Percentiles rank a stretch among this genome's conserved stretches.
Evolutionary conservation across 2,888 invertebrate genomes (phyloP).

Genomic region (Melanostoma scalare): DNA sequence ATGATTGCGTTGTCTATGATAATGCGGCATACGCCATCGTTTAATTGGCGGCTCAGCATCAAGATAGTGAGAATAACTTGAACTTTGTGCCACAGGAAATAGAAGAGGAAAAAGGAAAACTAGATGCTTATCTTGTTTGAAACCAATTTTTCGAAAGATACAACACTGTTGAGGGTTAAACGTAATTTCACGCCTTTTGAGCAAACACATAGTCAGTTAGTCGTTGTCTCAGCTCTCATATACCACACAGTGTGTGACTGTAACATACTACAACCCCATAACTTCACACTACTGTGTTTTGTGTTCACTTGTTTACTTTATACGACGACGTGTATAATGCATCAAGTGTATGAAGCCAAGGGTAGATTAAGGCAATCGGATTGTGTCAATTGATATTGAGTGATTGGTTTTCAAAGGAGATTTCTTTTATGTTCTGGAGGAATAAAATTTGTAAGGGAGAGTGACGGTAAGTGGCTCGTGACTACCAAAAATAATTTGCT

Average conservation of each 20-base stretch:
- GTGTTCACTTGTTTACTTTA: constrained; percentile 22
- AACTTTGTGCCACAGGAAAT: constrained; percentile 36
- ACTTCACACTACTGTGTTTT: constrained; percentile 5
- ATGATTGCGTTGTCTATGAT: constrained; percentile 28
- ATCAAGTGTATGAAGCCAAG: constrained; percentile 66
- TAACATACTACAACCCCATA: constrained; percentile 33
- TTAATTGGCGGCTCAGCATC: constrained; percentile 69
- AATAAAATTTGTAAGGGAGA: background rate
- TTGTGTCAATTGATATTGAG: constrained; percentile 72
- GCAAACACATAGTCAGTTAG: constrained; percentile 63
- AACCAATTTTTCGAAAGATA: constrained; percentile 56
- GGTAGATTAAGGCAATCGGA: constrained; percentile 71
- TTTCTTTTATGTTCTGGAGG: constrained; percentile 3
- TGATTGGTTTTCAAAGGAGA: constrained; percentile 52
- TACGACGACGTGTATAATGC: constrained; percentile 26
- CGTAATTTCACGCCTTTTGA: constrained; percentile 80
- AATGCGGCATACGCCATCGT: constrained; percentile 62
- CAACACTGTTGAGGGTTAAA: constrained; percentile 70
- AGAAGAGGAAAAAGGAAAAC: constrained; percentile 25
- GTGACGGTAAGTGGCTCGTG: constrained; percentile 18
- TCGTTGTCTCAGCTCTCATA: constrained; percentile 6
- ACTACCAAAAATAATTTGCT: background rate
- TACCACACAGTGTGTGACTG: constrained; percentile 23
- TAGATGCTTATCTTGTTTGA: constrained; percentile 67
- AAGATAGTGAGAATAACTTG: constrained; percentile 53